Percentiles rank a stretch among this genome's conserved stretches.
Evolutionary conservation across 2,888 invertebrate species (phyloP).

Genomic region (Rhagonycha fulva): DNA sequence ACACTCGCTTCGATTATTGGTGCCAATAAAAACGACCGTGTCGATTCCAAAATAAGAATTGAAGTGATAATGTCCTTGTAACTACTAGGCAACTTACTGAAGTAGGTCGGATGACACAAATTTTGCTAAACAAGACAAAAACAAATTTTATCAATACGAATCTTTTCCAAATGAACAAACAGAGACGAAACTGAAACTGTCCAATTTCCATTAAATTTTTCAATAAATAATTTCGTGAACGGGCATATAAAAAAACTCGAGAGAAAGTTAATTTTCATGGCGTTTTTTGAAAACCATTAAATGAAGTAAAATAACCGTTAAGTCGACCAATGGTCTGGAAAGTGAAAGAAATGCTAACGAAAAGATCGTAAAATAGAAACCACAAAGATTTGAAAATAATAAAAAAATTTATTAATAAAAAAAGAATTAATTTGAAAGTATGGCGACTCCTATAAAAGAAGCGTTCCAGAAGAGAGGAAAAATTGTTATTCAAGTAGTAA

Average conservation of each 20-base stretch:
- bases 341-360: not conserved
- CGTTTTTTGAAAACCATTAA: not conserved
- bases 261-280: not conserved
- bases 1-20: not conserved
- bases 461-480: not conserved
- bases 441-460: not conserved
- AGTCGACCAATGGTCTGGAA: not conserved
- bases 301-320: not conserved
- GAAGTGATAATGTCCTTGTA: not conserved
- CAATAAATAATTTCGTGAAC: not conserved
- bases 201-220: not conserved
- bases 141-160: not conserved
- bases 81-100: not conserved
- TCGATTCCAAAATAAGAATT: not conserved
- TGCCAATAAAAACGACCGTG: not conserved
- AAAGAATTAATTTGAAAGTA: not conserved
- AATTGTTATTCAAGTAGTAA: not conserved
- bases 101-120: not conserved
- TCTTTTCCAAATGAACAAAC: not conserved
- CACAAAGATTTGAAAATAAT: not conserved
- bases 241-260: not conserved
- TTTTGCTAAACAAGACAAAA: not conserved
- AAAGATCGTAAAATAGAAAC: not conserved
- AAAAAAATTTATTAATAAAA: not conserved
- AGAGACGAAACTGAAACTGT: not conserved